These are phyloP conservation scores for Pholis gunnellus DNA, from an alignment of 2,113 vertebrate genomes.

Conservation along the genomic window DNA sequence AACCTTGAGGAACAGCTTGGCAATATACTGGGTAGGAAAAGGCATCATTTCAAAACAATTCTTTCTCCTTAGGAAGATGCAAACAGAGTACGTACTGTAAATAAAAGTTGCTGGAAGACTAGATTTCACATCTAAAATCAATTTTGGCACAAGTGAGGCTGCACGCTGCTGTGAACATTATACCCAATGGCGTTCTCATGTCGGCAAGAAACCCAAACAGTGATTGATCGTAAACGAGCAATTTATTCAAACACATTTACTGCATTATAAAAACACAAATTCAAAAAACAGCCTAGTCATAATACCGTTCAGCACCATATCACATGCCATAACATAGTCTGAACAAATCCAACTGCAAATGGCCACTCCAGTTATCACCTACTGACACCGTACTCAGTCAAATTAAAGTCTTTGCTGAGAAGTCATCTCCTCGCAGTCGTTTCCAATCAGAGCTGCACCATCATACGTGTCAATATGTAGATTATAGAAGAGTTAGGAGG, in stretches of 20 bases:
- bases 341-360: not conserved
- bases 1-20: constrained; percentile 12
- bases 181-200: not conserved
- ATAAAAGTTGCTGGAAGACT: constrained; percentile 9
- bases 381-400: constrained; percentile 26
- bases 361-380: constrained; percentile 9
- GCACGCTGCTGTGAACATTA: not conserved
- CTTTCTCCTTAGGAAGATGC: not conserved
- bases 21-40: constrained; percentile 3
- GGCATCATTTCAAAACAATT: not conserved
- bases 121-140: constrained; percentile 34
- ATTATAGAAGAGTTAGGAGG: constrained; percentile 36
- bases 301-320: not conserved
- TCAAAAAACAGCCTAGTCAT: not conserved
- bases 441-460: constrained; percentile 34
- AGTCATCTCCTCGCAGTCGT: constrained; percentile 35
- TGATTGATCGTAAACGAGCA: not conserved
- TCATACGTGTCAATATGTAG: constrained; percentile 53
- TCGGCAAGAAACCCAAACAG: constrained; percentile 18
- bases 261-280: constrained; percentile 1
- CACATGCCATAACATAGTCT: constrained; percentile 15
- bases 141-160: constrained; percentile 1
- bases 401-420: constrained; percentile 33
- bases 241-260: not conserved
- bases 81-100: not conserved